Percentiles rank a stretch among this genome's conserved stretches.
phyloP scores from a whole-genome alignment of 2,888 invertebrate genomes.

The Parnassius mnemosyne region DNA sequence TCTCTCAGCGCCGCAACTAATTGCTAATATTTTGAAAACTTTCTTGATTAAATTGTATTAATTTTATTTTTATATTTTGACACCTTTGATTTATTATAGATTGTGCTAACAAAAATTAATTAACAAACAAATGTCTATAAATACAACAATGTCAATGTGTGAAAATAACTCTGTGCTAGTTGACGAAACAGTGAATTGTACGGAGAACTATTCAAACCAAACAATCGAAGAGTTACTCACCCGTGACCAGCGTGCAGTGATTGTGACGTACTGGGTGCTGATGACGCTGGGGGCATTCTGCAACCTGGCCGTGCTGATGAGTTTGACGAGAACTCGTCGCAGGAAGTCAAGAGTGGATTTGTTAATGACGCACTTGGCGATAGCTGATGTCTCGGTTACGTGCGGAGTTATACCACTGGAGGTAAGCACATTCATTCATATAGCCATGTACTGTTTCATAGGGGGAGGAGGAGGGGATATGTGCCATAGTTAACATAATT shows the following conservation, averaged over 20 bases:
- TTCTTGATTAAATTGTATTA: not conserved
- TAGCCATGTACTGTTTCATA: too few relatives aligned
- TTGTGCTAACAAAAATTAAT: not conserved
- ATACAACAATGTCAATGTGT: not conserved
- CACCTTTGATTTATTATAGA: not conserved
- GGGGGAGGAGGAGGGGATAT: too few relatives aligned
- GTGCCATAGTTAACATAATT: too few relatives aligned
- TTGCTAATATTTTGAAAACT: too few relatives aligned
- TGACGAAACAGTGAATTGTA: not conserved
- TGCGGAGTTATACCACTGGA: constrained; percentile 87
- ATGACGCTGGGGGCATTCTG: constrained; percentile 85
- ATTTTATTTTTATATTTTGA: not conserved
- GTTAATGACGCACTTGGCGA: constrained; percentile 88
- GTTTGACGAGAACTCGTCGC: constrained; percentile 82
- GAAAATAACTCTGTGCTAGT: not conserved
- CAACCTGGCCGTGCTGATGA: constrained; percentile 85
- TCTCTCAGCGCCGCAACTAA: too few relatives aligned
- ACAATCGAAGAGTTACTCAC: constrained; percentile 34
- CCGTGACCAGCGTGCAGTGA: constrained; percentile 58
- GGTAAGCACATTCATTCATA: too few relatives aligned
- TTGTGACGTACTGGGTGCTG: constrained; percentile 83
- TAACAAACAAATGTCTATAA: not conserved
- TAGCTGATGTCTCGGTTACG: constrained; percentile 90
- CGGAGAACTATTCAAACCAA: constrained; percentile 24
- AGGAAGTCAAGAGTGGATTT: constrained; percentile 87